Base-by-base conservation (phyloP, 92 coral and sea anemone species). In the Epizoanthus scotinus region DNA sequence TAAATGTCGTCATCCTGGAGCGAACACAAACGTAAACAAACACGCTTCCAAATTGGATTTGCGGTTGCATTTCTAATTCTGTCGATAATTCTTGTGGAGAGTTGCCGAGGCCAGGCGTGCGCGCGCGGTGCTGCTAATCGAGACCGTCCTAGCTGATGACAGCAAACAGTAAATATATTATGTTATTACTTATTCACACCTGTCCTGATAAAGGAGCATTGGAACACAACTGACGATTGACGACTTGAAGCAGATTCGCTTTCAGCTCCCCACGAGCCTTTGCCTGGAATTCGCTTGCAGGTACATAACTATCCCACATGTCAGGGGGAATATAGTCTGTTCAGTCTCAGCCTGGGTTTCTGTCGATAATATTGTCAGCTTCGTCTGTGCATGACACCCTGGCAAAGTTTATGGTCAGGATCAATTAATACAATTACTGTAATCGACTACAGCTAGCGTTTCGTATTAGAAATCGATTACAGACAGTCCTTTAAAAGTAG, bases 381-480 rank as follows among this genome's bases (percentile, higher is more conserved):
- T 59, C 38, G 59, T 75, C 28, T 56, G 29, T 26, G 52, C 15
- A 47, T 47, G 68, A 34, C 81, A 60, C 14, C 50, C 28, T 20
- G 53, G 56, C 12, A 58, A 60, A 53, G 14, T 5, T 3, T 18
- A 22, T 29, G 26, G 31, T 2, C 38, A 36, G 3, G 14, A 47
- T 47, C 5, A 54, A 67, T 22, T 75, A 50, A 74, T 74, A 84
- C 85, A 63, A 84, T 84, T 84, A 88, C 38, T 36, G 78, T 84
- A 88, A 88, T 88, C 86, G 88, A 84, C 64, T 88, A 22, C 70
- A 79, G 63, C 91, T 81, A 82, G 79, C 44, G 83, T 72, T 77
- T 83, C 88, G 72, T 84, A 88, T 88, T 88, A 88, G 85, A 88
- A 88, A 88, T 84, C 91, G 78, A 88, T 88, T 79, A 88, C 81